These are phyloP conservation scores for Drosophila busckii DNA, from an alignment of 1,140 invertebrate species.

Conservation along the genomic window DNA sequence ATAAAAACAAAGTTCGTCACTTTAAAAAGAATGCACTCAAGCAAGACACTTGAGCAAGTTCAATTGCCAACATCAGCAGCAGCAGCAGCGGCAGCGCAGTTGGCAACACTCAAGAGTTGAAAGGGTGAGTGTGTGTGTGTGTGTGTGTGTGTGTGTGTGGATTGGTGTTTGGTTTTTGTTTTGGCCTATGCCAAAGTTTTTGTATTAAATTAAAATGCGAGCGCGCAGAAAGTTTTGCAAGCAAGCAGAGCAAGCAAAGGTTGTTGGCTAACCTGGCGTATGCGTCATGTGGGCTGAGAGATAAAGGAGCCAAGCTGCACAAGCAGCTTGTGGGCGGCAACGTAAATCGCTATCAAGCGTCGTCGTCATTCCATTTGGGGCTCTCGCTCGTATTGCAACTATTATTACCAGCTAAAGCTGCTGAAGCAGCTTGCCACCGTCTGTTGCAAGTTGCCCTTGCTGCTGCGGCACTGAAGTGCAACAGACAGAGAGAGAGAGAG, in stretches of 20 bases:
- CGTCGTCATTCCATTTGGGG: constrained; percentile 10
- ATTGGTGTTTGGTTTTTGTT: constrained; percentile 12
- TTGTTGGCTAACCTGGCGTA: constrained; percentile 39
- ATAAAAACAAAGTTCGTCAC: too few species aligned
- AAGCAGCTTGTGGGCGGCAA: constrained; percentile 61
- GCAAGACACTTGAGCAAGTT: constrained; percentile 49
- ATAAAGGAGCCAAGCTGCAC: constrained; percentile 38
- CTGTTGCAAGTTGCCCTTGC: constrained; percentile 35
- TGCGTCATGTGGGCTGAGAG: constrained; percentile 24
- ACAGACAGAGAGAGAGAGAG: constrained; percentile 30
- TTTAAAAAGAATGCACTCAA: too few species aligned
- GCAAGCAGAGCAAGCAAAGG: not conserved
- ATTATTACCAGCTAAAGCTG: constrained; percentile 49
- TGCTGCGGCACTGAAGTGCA: constrained; percentile 70
- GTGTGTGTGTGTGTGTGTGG: too few species aligned
- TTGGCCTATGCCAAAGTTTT: constrained; percentile 50
- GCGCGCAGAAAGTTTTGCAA: constrained; percentile 54
- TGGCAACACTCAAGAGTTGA: too few species aligned
- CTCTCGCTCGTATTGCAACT: constrained; percentile 54
- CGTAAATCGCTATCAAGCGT: constrained; percentile 61
- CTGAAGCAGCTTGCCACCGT: constrained; percentile 6
- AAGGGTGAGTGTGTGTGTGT: not conserved
- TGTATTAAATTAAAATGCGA: constrained; percentile 74
- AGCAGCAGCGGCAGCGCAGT: not conserved
- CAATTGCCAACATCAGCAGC: constrained; percentile 22